Evolutionary conservation across 2,888 invertebrate genomes (phyloP).

Genomic region (Lasioglossum malachurum): DNA sequence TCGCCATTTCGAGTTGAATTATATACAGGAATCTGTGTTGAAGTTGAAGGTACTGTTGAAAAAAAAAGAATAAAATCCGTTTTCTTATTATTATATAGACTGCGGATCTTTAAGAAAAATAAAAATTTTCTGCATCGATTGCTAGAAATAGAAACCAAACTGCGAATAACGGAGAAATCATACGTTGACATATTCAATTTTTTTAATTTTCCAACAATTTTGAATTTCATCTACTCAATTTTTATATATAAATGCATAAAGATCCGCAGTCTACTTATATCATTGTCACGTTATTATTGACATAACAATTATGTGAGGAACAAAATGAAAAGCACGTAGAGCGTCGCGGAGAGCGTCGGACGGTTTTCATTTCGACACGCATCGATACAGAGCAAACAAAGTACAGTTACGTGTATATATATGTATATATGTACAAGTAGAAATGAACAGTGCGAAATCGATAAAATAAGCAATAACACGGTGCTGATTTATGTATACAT

Average conservation of each 20-base stretch:
- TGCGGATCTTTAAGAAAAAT: too few relatives aligned
- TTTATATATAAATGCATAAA: too few relatives aligned
- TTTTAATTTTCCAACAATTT: too few relatives aligned
- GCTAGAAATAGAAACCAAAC: too few relatives aligned
- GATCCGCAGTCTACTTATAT: too few relatives aligned
- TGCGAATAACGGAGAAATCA: too few relatives aligned
- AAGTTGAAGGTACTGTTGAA: neutral
- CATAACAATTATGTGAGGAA: neutral
- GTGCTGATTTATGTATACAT: constrained; percentile 9
- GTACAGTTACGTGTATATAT: neutral
- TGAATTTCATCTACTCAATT: too few relatives aligned
- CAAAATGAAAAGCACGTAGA: constrained; percentile 4
- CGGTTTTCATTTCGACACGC: neutral
- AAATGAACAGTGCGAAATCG: constrained; percentile 38
- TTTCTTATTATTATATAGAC: neutral
- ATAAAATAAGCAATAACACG: constrained; percentile 43
- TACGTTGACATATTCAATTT: too few relatives aligned
- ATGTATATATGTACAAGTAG: neutral
- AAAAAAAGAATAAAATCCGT: neutral
- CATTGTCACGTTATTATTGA: neutral
- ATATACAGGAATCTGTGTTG: neutral
- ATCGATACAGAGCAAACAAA: constrained; percentile 11
- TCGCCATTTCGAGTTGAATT: neutral
- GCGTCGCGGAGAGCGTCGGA: neutral
- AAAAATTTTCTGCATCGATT: too few relatives aligned